Evolutionary conservation across 2,797 vertebrate genomes (phyloP).

Genomic region (Gymnoscopelus microlampas): DNA sequence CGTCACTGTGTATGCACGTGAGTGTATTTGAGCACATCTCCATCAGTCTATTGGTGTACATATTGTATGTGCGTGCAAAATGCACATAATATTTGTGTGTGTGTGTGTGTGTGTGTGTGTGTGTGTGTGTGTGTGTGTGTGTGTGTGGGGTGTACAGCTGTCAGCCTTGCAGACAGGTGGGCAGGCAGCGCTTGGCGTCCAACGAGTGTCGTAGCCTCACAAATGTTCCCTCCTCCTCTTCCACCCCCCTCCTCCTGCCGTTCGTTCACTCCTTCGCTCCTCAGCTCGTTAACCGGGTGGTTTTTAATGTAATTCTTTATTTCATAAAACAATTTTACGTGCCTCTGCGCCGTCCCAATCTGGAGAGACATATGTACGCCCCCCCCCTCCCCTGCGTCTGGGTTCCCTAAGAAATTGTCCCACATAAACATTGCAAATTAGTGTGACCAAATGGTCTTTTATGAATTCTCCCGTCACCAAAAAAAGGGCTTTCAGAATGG

Average conservation of each 20-base stretch:
- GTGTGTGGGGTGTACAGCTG: slow-evolving; percentile 64
- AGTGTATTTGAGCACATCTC: too few species aligned
- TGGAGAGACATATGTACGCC: slow-evolving; percentile 74
- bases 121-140: slow-evolving; percentile 18
- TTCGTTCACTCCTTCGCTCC: slow-evolving; percentile 28
- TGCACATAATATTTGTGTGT: too few species aligned
- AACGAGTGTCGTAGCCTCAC: slow-evolving; percentile 70
- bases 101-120: neutral
- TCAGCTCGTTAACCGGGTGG: slow-evolving; percentile 68
- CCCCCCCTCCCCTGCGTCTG: slow-evolving; percentile 19
- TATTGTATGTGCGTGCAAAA: too few species aligned
- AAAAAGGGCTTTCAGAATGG: slow-evolving; percentile 52
- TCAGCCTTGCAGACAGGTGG: slow-evolving; percentile 79
- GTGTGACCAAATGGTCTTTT: slow-evolving; percentile 75
- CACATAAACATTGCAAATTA: slow-evolving; percentile 75
- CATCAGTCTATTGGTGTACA: too few species aligned
- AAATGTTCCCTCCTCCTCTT: slow-evolving; percentile 65
- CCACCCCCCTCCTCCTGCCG: slow-evolving; percentile 31
- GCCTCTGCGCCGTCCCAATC: slow-evolving; percentile 58
- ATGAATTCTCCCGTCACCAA: slow-evolving; percentile 73
- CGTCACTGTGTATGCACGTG: too few species aligned
- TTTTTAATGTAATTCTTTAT: slow-evolving; percentile 49
- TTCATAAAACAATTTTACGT: neutral
- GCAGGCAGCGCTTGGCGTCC: slow-evolving; percentile 71
- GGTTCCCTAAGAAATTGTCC: slow-evolving; percentile 70